Conservation (phyloP, 2,113 vertebrate genomes). For the Callopanchax toddi region DNA sequence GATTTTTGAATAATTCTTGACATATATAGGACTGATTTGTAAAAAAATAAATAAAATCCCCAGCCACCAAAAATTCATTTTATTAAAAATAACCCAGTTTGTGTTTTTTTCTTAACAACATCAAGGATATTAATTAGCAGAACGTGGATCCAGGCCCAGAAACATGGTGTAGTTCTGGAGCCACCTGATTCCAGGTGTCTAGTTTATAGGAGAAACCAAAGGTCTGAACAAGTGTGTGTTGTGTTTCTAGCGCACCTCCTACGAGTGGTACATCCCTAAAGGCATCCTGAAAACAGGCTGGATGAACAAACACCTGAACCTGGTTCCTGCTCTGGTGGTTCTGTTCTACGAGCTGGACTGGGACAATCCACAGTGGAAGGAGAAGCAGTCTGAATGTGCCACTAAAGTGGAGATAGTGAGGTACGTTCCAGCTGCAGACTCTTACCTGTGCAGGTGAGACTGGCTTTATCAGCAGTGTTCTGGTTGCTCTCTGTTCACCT, state of each 20-base stretch:
- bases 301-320: conserved; percentile 99
- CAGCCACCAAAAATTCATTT: too few species aligned
- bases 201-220: too few species aligned
- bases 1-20: too few species aligned
- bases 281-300: conserved; percentile 97
- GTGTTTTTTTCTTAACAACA: too few species aligned
- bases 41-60: too few species aligned
- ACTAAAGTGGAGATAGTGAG: conserved; percentile 98
- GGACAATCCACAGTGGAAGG: conserved; percentile 98
- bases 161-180: too few species aligned
- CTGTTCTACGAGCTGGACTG: conserved; percentile 98
- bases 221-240: neutral
- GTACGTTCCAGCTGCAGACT: conserved; percentile 65
- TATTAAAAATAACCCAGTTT: too few species aligned
- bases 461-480: neutral
- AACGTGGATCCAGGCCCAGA: too few species aligned
- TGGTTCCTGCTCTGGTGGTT: conserved; percentile 95
- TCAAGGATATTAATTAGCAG: too few species aligned
- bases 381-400: conserved; percentile 95
- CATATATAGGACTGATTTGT: too few species aligned
- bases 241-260: conserved; percentile 87
- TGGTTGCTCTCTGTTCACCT: neutral
- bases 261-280: conserved; percentile 99
- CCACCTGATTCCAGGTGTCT: too few species aligned
- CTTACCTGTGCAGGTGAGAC: neutral